Base-by-base conservation (phyloP, 92 coral and sea anemone genomes). In the Paramuricea clavata region DNA sequence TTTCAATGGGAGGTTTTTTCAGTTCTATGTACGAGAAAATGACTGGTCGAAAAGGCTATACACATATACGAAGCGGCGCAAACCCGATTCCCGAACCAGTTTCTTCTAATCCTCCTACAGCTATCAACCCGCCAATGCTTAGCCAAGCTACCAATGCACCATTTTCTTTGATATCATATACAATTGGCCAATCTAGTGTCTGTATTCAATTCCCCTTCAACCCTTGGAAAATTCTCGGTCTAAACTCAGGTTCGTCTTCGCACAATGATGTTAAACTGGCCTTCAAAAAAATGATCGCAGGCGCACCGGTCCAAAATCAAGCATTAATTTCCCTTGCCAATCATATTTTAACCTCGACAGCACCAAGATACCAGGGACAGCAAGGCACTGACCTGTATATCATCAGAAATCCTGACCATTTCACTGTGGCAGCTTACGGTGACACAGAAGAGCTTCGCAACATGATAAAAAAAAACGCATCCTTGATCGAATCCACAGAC, bases 361-460 rank as follows among this genome's bases (percentile, higher is more conserved):
- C 6, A 56, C 64, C 64, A 56, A 56, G 64, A 16, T 56, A 56
- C 26, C 64, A 56, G 21, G 16, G 26, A 16, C 64, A 56, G 15
- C 64, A 56, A 21, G 26, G 26, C 22, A 56, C 54, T 13, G 17
- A 56, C 26, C 21, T 56, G 64, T 56, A 15, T 56, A 56, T n/a
- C 6, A 56, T 56, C 64, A 56, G 15, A 56, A 56, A 16, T 56
- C 64, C 6, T 56, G 64, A 56, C 59, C 89, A 88, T 41, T 83
- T 87, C 31, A 30, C 77, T 33, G 28, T 87, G 2, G 93, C 91
- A 26, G 91, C 89, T 39, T 72, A 78, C 73, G 93, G 93, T n/a
- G 22, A 78, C 79, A 83, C 89, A 25, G 30, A 36, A 49, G 69
- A 26, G 26, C 91, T 91, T 11, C 59, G 67, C 9, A 19, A 72